Evolutionary conservation across 2,888 invertebrate species (phyloP).

Genomic region (Rhodophaea formosa): DNA sequence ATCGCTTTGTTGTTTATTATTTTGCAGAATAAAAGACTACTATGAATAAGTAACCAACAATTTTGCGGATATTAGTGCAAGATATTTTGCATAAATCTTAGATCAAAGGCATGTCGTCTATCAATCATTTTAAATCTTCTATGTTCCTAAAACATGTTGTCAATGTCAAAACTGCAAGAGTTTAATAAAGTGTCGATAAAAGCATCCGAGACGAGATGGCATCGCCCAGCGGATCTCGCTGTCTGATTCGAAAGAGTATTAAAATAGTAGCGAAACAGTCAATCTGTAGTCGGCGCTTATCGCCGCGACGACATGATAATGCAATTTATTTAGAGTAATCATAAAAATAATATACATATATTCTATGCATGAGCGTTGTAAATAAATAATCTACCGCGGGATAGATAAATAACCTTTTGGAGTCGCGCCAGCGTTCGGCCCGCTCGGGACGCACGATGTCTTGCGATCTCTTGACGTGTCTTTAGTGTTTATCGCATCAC

Average conservation of each 20-base stretch:
- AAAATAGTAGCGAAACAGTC: conserved; percentile 26
- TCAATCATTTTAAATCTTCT: conserved; percentile 1
- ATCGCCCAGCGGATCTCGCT: background rate
- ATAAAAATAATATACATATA: conserved; percentile 37
- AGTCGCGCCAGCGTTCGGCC: conserved; percentile 45
- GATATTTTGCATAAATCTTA: background rate
- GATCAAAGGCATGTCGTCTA: background rate
- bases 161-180: conserved; percentile 2
- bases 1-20: too few species aligned
- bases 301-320: conserved; percentile 36
- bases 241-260: background rate
- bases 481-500: conserved; percentile 21
- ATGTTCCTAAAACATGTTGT: conserved; percentile 7
- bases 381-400: conserved; percentile 58
- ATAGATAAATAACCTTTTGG: conserved; percentile 59
- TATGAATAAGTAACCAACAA: too few species aligned
- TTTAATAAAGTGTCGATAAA: conserved; percentile 16
- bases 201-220: conserved; percentile 9
- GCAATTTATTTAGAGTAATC: conserved; percentile 32
- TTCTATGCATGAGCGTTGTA: conserved; percentile 43
- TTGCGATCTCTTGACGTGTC: conserved; percentile 37
- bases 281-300: conserved; percentile 28
- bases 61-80: too few species aligned
- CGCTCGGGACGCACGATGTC: conserved; percentile 19
- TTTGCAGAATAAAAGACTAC: too few species aligned